Evolutionary conservation across 2,888 invertebrate species (phyloP).

Genomic region (Taenaris catops): DNA sequence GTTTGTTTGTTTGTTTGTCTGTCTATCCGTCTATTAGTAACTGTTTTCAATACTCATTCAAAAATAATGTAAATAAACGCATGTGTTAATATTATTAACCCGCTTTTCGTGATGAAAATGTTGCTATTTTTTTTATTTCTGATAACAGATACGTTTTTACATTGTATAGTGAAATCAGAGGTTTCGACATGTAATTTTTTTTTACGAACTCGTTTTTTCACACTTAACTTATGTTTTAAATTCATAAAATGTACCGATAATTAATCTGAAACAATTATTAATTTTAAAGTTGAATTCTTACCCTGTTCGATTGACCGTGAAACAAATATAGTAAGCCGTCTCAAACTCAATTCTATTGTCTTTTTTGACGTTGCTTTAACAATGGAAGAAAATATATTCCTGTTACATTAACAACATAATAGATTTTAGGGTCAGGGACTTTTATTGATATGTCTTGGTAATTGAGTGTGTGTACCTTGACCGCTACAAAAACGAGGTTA

Average conservation of each 20-base stretch:
- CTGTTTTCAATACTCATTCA: not conserved
- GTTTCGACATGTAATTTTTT: not conserved
- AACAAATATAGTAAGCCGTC: constrained; percentile 13
- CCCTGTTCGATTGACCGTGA: constrained; percentile 18
- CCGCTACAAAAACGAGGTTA: too few species aligned
- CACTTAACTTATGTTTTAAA: not conserved
- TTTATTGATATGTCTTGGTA: too few species aligned
- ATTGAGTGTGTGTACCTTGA: not conserved
- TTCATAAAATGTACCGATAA: too few species aligned
- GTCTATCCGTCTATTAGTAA: too few species aligned
- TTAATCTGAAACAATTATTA: not conserved
- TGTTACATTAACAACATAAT: constrained; percentile 8
- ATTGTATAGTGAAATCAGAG: not conserved
- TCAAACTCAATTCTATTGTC: constrained; percentile 20
- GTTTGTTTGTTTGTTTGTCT: too few species aligned
- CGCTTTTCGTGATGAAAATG: too few species aligned
- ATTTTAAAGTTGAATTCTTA: constrained; percentile 23
- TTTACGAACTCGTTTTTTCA: not conserved
- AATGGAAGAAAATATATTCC: constrained; percentile 18
- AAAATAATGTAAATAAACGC: not conserved
- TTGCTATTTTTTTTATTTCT: too few species aligned
- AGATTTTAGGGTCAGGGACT: constrained; percentile 18
- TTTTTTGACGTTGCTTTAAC: constrained; percentile 14
- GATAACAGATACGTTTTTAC: too few species aligned
- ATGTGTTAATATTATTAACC: not conserved